Evolutionary conservation across 2,113 vertebrate species (phyloP), one percentile per base, ranked within the genome.

Genomic region (Lycaon pictus): DNA sequence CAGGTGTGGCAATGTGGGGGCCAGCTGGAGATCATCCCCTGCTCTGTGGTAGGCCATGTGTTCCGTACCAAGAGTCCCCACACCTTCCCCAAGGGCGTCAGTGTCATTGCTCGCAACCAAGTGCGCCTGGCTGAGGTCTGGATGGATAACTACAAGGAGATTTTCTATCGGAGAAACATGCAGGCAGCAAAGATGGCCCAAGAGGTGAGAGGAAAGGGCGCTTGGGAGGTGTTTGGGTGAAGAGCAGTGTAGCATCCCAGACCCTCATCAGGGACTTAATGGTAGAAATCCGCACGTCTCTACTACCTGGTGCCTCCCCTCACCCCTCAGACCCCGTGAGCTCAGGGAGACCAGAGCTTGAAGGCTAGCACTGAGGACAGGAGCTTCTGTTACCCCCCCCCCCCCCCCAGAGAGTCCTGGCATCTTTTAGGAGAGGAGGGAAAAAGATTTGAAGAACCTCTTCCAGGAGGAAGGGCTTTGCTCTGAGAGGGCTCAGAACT

Each of bases 1-100:
- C 98, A 99, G 99, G 99, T 99, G 72, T 99, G 99, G 99, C 99
- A 99, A 98, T 99, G 99, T 12, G 99, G 99, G 4, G 99, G 99
- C 8, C 99, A 99, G 96, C 98, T 99, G 0, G 99, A 99, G 98
- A 99, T 99, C 97, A 99, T 99, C 95, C 99, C 99, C 4, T 99
- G 99, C 98, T 99, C 99, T 0, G 99, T 99, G 3, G 99, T 99
- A 22, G 99, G 99, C 22, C 99, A 99, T 0, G 99, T 99, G 80
- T 99, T 99, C 98, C 99, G 99, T 32, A 99, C 99, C 97, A 99
- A 99, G 98, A 99, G 99, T 97, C 99, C 99, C 10, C 99, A 99
- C 98, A 99, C 99, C 74, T 99, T 99, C 98, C 99, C 99, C 90
- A 99, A 99, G 95, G 99, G 99, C 96, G 99, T 99, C 0, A 99